Evolutionary conservation across 1,140 invertebrate genomes (phyloP), one percentile per base, ranked within the genome.

Genomic region (Drosophila sturtevanti): DNA sequence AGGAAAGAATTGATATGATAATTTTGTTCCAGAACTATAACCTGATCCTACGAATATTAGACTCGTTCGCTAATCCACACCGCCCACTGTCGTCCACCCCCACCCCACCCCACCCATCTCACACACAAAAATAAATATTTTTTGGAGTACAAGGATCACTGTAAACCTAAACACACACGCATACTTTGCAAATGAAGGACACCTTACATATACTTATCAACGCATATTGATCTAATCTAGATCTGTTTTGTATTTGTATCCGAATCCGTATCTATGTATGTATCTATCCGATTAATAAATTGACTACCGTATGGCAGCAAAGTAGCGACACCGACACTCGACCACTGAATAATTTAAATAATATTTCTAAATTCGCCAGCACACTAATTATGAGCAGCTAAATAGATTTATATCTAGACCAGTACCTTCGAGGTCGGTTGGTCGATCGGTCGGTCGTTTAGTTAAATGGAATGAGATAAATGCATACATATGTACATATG

Each of bases 341-440:
- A 48, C 41, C 41, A 48, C 41, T 21, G 41, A 48, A 48, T 48
- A 48, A 48, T 48, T 48, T 2, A 48, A 38, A 48, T 48, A 48
- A 48, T 48, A 48, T 48, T 48, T 11, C 18, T 21, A 48, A 11
- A 48, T 48, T 48, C 41, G 41, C 14, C 14, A 48, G 41, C 41
- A 48, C 41, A 48, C 41, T 12, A 48, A 48, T 48, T 48, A 48
- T 18, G 41, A 21, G 41, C 41, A 21, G 16, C 16, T 14, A 18
- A 18, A 48, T 21, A 48, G 16, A 48, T 48, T 11, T 48, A 48
- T 48, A 48, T 48, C 41, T 48, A 48, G 41, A 48, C 7, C 41
- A 48, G 41, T 48, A 48, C 41, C 41, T 48, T 48, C 41, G 41
- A 48, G 41, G 41, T 48, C 41, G 41, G 41, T 48, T 48, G 16